A percentile compares a stretch with the other conserved stretches of the same genome.
Evolutionary conservation across 64 coral and sea anemone genomes (phyloP).

Genomic region (Stylophora pistillata): DNA sequence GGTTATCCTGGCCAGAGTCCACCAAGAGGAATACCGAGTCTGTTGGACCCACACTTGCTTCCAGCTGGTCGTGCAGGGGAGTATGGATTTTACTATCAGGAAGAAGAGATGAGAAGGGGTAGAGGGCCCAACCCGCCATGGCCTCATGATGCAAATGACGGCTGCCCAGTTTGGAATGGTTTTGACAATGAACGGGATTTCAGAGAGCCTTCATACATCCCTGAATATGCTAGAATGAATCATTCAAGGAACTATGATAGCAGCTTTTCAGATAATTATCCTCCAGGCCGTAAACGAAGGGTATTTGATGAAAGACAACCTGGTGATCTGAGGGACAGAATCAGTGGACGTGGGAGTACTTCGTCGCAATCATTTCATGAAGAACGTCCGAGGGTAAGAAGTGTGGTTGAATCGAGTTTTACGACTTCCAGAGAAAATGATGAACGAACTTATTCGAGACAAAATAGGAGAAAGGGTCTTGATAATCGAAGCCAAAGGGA

Average conservation of each 20-base stretch:
- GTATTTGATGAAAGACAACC: not conserved
- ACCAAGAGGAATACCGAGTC: not conserved
- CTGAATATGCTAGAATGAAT: not conserved
- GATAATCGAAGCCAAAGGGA: not conserved
- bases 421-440: not conserved
- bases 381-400: not conserved
- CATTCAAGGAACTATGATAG: not conserved
- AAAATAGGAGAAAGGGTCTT: not conserved
- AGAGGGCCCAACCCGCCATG: not conserved
- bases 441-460: not conserved
- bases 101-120: not conserved
- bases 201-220: not conserved
- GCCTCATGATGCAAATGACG: not conserved
- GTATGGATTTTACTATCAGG: not conserved
- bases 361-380: not conserved
- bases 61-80: not conserved
- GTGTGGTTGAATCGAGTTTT: not conserved
- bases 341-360: not conserved
- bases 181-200: not conserved
- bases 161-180: conserved; percentile 7
- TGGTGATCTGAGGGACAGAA: not conserved
- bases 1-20: not conserved
- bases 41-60: not conserved
- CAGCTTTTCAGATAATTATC: not conserved
- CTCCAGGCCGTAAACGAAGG: not conserved